Conservation (phyloP, 2,888 invertebrate genomes). For the Synanthedon andrenaeformis region DNA sequence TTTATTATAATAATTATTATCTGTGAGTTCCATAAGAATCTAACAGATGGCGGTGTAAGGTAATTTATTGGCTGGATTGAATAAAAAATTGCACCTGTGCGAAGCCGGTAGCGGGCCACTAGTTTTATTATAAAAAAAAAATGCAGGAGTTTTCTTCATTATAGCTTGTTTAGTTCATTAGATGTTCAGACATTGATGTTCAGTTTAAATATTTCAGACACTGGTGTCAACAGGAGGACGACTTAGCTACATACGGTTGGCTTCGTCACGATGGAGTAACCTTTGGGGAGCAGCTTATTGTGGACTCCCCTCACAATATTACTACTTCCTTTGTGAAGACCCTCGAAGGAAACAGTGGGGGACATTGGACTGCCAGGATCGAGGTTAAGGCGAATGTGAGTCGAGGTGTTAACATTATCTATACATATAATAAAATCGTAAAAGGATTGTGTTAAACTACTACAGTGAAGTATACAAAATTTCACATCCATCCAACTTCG, state of each 20-base stretch:
- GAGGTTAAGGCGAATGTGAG: conserved; percentile 21
- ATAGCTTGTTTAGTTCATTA: neutral
- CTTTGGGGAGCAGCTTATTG: conserved; percentile 92
- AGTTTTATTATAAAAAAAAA: no score
- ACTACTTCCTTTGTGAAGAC: conserved; percentile 91
- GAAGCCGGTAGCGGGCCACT: no score
- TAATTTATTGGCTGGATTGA: no score
- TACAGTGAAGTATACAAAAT: no score
- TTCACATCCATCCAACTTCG: no score
- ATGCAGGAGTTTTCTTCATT: neutral
- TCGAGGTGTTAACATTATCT: neutral
- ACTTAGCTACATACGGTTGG: conserved; percentile 89
- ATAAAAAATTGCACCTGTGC: no score
- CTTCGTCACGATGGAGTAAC: conserved; percentile 89
- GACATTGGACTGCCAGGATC: conserved; percentile 93
- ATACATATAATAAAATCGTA: no score
- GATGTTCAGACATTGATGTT: no score
- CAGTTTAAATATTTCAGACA: conserved; percentile 70
- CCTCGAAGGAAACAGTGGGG: conserved; percentile 82
- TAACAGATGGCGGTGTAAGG: no score
- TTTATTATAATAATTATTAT: no score
- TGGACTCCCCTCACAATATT: conserved; percentile 81
- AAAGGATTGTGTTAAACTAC: no score
- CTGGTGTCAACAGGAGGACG: conserved; percentile 92
- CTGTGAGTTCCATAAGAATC: no score